Conservation (phyloP, 2,888 invertebrate genomes). For the Cistogaster globosa region DNA sequence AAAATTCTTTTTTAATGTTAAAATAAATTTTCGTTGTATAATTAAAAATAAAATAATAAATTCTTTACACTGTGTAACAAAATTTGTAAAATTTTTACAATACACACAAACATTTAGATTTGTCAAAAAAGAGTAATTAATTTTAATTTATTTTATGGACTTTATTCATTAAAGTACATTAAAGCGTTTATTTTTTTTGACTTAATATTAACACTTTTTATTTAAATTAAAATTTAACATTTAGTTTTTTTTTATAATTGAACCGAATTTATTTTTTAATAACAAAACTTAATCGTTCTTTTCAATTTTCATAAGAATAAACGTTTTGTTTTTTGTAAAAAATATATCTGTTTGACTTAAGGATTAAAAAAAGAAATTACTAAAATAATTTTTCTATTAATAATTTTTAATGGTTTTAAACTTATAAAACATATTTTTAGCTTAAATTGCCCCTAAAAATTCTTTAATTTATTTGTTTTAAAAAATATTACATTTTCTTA, state of each 20-base stretch:
- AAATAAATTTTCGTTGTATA: constrained; percentile 26
- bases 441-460: constrained; percentile 43
- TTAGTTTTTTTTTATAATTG: neutral
- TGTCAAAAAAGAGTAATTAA: neutral
- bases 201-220: neutral
- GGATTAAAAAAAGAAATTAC: neutral
- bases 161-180: neutral
- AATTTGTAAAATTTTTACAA: neutral
- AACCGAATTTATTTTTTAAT: constrained; percentile 4
- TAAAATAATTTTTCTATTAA: neutral
- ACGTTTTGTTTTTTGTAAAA: constrained; percentile 12
- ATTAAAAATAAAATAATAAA: neutral
- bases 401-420: constrained; percentile 27
- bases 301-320: constrained; percentile 49
- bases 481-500: constrained; percentile 47
- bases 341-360: neutral
- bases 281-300: constrained; percentile 1
- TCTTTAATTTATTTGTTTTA: constrained; percentile 5
- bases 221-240: neutral
- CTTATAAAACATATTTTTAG: constrained; percentile 21
- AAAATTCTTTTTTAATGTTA: too few relatives aligned
- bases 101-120: constrained; percentile 51
- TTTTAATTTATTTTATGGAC: neutral
- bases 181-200: neutral
- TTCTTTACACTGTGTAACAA: neutral